phyloP scores from a whole-genome alignment of 2,113 vertebrate genomes.

The Pitta sordida region DNA sequence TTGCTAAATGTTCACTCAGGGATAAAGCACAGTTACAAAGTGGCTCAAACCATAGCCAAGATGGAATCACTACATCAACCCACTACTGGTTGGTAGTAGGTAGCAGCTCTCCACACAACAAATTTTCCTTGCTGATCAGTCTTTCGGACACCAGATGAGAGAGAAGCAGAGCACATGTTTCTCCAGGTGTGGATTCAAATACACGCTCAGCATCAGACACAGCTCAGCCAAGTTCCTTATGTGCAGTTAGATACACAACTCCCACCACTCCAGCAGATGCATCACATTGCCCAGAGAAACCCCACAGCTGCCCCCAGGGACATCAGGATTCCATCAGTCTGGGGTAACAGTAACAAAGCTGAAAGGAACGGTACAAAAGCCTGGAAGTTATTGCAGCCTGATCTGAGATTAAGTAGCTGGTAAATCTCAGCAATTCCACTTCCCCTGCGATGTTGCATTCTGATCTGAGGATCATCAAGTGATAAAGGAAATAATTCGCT shows the following conservation, averaged over 20 bases:
- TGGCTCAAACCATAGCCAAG: not conserved
- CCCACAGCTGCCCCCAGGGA: not conserved
- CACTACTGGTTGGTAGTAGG: not conserved
- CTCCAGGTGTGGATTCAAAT: not conserved
- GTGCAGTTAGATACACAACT: not conserved
- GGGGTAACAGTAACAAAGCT: not conserved
- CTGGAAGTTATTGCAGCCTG: not conserved
- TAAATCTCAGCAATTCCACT: not conserved
- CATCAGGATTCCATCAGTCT: not conserved
- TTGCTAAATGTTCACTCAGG: not conserved
- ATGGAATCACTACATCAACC: not conserved
- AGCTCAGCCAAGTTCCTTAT: not conserved
- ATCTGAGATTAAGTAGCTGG: not conserved
- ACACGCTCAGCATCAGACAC: not conserved
- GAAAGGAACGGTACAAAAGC: not conserved
- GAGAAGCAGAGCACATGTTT: not conserved
- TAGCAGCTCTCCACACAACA: not conserved
- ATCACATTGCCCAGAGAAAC: not conserved
- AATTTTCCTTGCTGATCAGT: rapidly evolving
- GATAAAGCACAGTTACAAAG: not conserved
- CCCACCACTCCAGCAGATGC: not conserved
- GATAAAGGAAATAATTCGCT: not conserved
- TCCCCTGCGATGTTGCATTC: not conserved
- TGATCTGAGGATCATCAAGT: not conserved
- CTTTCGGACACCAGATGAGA: rapidly evolving